phyloP scores from a whole-genome alignment of 2,113 vertebrate genomes.

The Oceanodroma tethys region DNA sequence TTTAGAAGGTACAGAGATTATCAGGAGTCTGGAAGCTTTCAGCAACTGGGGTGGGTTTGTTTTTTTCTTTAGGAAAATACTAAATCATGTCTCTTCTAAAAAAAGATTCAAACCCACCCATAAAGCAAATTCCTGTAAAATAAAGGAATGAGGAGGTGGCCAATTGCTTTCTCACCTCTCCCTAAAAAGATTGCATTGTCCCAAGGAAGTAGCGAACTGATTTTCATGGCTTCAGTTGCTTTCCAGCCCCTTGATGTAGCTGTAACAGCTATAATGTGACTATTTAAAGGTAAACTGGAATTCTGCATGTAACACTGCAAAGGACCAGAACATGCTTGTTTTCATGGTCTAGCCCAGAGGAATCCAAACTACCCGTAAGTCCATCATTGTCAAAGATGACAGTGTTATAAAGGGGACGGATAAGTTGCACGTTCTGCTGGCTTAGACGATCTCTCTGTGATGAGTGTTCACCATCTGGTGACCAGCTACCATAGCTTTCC shows the following conservation, averaged over 20 bases:
- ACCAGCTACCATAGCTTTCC: neutral
- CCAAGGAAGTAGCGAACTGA: neutral
- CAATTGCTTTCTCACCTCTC: neutral
- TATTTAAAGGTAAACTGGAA: neutral
- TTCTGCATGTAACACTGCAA: neutral
- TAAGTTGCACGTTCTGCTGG: rapidly evolving
- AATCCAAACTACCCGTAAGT: neutral
- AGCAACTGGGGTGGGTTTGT: neutral
- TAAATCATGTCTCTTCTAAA: neutral
- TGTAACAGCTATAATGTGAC: neutral
- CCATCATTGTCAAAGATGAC: neutral
- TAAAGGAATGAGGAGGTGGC: neutral
- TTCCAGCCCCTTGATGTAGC: neutral
- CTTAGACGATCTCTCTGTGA: neutral
- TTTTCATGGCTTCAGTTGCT: neutral
- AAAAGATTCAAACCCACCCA: neutral
- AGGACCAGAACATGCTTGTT: neutral
- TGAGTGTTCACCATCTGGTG: neutral
- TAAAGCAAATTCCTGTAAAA: neutral
- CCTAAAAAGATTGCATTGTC: neutral
- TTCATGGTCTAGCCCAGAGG: neutral
- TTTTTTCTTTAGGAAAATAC: neutral
- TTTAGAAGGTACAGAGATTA: neutral
- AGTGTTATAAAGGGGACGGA: rapidly evolving
- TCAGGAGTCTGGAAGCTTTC: neutral